phyloP scores from a whole-genome alignment of 2,888 invertebrate species.

The Limnephilus auricula region DNA sequence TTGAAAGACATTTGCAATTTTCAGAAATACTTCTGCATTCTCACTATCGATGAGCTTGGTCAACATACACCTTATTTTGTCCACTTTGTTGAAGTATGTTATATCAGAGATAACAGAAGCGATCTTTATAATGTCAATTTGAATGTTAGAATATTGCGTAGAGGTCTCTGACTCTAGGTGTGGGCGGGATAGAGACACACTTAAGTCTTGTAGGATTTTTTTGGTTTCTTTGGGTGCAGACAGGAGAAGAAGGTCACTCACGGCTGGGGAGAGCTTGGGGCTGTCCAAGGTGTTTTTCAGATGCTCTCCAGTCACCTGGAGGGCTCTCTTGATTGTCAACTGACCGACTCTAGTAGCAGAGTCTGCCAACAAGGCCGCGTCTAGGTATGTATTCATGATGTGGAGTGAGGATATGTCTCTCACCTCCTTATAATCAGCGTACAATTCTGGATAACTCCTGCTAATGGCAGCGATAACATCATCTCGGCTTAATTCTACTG shows the following conservation, averaged over 20 bases:
- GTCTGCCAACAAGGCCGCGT: neutral
- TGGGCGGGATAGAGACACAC: too few relatives aligned
- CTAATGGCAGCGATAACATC: neutral
- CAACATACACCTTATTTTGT: neutral
- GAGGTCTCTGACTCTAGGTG: neutral
- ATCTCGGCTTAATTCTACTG: neutral
- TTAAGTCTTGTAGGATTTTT: too few relatives aligned
- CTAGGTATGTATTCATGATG: constrained; percentile 9
- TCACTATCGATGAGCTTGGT: neutral
- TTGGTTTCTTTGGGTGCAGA: too few relatives aligned
- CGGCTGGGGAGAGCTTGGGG: too few relatives aligned
- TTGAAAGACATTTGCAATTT: neutral
- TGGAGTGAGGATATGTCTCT: constrained; percentile 6
- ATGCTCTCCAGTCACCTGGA: too few relatives aligned
- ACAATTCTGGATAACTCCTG: neutral
- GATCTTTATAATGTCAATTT: neutral
- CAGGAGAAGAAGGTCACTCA: too few relatives aligned
- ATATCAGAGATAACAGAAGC: neutral
- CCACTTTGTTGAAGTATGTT: neutral
- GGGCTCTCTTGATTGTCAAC: neutral
- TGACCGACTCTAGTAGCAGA: neutral
- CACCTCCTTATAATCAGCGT: neutral
- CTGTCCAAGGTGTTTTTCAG: too few relatives aligned
- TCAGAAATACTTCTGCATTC: neutral
- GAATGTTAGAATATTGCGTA: neutral